Evolutionary conservation across 1,140 invertebrate species (phyloP).

Genomic region (Panagrolaimus sp.): DNA sequence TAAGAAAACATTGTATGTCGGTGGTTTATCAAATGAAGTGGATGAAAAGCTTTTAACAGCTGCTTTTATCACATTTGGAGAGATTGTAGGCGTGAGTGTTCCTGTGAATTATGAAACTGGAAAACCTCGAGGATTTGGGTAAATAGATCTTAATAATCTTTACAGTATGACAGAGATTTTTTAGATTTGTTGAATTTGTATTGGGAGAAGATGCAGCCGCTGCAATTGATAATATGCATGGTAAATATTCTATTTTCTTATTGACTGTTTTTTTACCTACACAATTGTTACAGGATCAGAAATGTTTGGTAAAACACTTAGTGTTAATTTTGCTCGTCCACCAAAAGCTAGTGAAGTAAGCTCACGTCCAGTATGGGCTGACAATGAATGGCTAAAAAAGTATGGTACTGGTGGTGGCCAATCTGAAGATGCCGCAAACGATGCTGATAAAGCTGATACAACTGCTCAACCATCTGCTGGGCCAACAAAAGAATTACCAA

Average conservation of each 20-base stretch:
- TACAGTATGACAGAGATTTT: no score
- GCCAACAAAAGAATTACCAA: conserved; percentile 36
- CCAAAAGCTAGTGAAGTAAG: conserved; percentile 66
- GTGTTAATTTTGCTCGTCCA: conserved; percentile 92
- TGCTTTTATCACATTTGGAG: conserved; percentile 95
- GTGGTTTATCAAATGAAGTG: conserved; percentile 92
- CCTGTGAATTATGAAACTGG: conserved; percentile 89
- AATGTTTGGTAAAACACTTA: conserved; percentile 89
- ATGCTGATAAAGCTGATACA: conserved; percentile 53
- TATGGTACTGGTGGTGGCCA: not conserved
- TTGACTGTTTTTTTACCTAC: no score
- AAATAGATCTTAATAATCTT: no score
- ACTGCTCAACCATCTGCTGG: conserved; percentile 19
- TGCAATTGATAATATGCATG: conserved; percentile 99
- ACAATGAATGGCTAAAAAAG: conserved; percentile 71
- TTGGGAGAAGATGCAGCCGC: conserved; percentile 77
- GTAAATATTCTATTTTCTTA: no score
- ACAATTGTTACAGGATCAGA: no score
- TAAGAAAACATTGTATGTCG: conserved; percentile 61
- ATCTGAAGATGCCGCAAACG: conserved; percentile 60
- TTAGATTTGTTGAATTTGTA: conserved; percentile 95
- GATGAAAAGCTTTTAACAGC: conserved; percentile 88
- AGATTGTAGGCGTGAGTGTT: conserved; percentile 92
- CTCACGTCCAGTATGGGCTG: conserved; percentile 76
- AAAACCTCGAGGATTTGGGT: conserved; percentile 54